Conservation (phyloP, 2,797 vertebrate genomes). For the Heterohyrax brucei region DNA sequence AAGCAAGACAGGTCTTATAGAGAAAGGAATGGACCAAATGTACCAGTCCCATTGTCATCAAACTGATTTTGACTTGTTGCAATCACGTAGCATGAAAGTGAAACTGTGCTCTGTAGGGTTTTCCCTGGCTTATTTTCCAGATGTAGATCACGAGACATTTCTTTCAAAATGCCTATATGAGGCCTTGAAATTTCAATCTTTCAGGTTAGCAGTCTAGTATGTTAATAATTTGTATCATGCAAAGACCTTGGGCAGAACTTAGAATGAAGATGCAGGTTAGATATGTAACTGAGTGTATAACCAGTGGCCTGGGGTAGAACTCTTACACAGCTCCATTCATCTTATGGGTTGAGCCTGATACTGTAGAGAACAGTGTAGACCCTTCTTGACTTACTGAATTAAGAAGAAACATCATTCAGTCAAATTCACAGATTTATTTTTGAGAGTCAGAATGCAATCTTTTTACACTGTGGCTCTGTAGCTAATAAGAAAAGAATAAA, state of each 20-base stretch:
- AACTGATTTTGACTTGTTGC: no score
- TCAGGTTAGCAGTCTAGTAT: no score
- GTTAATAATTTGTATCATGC: no score
- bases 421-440: constrained; percentile 40
- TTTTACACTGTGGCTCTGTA: background rate
- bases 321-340: background rate
- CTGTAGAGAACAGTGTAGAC: background rate
- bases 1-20: no score
- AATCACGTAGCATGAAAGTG: no score
- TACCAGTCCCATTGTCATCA: no score
- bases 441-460: constrained; percentile 6
- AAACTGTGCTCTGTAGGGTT: no score
- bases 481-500: background rate
- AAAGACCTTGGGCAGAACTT: background rate
- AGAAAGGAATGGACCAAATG: background rate
- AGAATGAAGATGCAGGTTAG: background rate
- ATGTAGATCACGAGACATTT: no score
- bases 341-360: background rate
- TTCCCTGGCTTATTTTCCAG: no score
- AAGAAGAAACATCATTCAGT: background rate
- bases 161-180: background rate
- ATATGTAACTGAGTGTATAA: background rate
- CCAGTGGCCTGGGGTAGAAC: background rate
- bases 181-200: no score
- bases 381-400: background rate